These are phyloP conservation scores for Paguma larvata DNA, from an alignment of 2,797 vertebrate species.

Conservation along the genomic window DNA sequence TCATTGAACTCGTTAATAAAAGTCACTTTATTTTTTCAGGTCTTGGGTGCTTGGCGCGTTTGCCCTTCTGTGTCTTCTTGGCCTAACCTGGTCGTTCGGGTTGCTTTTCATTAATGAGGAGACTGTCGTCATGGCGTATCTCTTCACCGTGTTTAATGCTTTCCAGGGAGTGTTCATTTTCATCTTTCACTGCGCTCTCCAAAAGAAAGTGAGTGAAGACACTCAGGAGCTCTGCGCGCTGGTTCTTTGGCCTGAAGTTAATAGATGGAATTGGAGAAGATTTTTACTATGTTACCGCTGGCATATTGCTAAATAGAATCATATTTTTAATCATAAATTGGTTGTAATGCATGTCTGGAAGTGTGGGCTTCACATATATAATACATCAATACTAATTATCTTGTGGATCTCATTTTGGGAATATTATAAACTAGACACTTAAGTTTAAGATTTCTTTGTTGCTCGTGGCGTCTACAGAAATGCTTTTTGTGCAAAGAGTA, in stretches of 20 bases:
- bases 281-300: background rate
- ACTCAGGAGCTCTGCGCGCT: background rate
- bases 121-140: slow-evolving; percentile 97
- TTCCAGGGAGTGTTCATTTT: slow-evolving; percentile 99
- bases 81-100: slow-evolving; percentile 98
- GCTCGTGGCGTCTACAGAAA: background rate
- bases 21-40: slow-evolving; percentile 89
- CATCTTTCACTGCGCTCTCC: slow-evolving; percentile 98
- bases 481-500: background rate
- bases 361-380: background rate
- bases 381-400: background rate
- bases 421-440: background rate
- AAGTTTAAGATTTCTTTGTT: background rate
- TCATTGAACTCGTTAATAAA: slow-evolving; percentile 81
- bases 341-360: background rate
- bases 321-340: slow-evolving; percentile 37
- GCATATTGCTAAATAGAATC: background rate
- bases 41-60: slow-evolving; percentile 99
- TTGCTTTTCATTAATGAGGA: slow-evolving; percentile 98
- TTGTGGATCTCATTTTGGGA: background rate
- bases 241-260: slow-evolving; percentile 32
- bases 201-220: slow-evolving; percentile 96
- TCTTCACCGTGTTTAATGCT: slow-evolving; percentile 99
- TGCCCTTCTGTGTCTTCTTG: slow-evolving; percentile 96
- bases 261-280: background rate